phyloP scores from a whole-genome alignment of 1,140 invertebrate species.

The Neodiprion pinetum region DNA sequence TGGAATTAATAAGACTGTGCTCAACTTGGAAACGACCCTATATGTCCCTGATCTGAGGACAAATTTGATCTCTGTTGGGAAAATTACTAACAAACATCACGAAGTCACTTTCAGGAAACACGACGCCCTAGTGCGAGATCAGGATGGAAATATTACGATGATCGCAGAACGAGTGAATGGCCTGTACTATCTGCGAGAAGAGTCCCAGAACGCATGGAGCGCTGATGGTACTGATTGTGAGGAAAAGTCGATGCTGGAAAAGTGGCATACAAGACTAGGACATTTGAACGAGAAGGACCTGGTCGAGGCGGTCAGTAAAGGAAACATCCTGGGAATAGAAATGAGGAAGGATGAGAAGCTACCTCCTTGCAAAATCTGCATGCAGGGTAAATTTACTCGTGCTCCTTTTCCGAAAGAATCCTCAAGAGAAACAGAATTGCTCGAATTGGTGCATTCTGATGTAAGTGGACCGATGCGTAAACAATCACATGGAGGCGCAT shows the following conservation, averaged over 20 bases:
- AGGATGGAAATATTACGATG: no score
- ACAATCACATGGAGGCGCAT: no score
- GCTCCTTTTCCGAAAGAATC: constrained; percentile 23
- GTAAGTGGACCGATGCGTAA: constrained; percentile 43
- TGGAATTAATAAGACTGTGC: no score
- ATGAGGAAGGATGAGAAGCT: no score
- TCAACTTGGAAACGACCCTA: no score
- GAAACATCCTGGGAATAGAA: constrained; percentile 20
- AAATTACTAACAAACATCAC: no score
- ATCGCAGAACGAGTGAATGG: no score
- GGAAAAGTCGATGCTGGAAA: not conserved
- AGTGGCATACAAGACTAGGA: constrained; percentile 23
- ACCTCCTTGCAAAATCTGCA: constrained; percentile 21
- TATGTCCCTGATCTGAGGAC: no score
- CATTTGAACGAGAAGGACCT: constrained; percentile 25
- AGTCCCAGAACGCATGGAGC: not conserved
- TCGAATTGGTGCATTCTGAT: constrained; percentile 37
- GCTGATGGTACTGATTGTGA: not conserved
- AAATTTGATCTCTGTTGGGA: no score
- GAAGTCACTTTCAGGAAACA: no score
- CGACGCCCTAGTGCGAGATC: no score
- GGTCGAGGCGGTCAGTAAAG: constrained; percentile 7
- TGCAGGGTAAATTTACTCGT: constrained; percentile 24
- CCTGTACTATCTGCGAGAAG: not conserved
- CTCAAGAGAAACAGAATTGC: not conserved